A percentile compares a stretch with the other conserved stretches of the same genome.
phyloP scores from a whole-genome alignment of 2,113 vertebrate genomes.

The Dunckerocampus dactyliophorus region DNA sequence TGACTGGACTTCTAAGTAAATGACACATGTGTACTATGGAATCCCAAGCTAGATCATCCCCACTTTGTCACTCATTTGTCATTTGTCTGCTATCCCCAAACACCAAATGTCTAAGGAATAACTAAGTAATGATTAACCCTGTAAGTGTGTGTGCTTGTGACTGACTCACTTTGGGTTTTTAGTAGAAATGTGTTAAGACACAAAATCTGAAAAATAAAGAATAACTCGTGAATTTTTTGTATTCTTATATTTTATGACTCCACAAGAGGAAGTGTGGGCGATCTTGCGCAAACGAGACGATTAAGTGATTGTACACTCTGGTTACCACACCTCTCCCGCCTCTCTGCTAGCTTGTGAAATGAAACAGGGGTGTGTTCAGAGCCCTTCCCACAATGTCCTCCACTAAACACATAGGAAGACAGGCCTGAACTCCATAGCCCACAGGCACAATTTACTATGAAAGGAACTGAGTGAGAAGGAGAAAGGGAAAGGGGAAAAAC shows the following conservation, averaged over 20 bases:
- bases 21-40: conserved; percentile 19
- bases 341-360: conserved; percentile 22
- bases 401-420: conserved; percentile 55
- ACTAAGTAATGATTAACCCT: conserved; percentile 42
- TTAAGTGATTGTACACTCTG: conserved; percentile 33
- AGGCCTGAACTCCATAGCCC: conserved; percentile 64
- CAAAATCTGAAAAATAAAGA: not conserved
- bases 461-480: conserved; percentile 45
- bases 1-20: too few relatives aligned
- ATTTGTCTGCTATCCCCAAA: conserved; percentile 15
- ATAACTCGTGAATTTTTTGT: not conserved
- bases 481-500: conserved; percentile 30
- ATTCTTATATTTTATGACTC: not conserved
- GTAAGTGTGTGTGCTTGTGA: not conserved
- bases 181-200: not conserved
- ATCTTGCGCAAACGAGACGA: conserved; percentile 27
- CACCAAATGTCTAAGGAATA: conserved; percentile 30
- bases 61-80: conserved; percentile 20
- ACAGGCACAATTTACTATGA: conserved; percentile 58
- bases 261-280: conserved; percentile 1
- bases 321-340: conserved; percentile 60
- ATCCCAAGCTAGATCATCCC: not conserved
- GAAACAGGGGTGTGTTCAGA: conserved; percentile 56
- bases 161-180: not conserved
- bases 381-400: conserved; percentile 53